Conservation (phyloP, 2,888 invertebrate genomes). For the Ischnura elegans region DNA sequence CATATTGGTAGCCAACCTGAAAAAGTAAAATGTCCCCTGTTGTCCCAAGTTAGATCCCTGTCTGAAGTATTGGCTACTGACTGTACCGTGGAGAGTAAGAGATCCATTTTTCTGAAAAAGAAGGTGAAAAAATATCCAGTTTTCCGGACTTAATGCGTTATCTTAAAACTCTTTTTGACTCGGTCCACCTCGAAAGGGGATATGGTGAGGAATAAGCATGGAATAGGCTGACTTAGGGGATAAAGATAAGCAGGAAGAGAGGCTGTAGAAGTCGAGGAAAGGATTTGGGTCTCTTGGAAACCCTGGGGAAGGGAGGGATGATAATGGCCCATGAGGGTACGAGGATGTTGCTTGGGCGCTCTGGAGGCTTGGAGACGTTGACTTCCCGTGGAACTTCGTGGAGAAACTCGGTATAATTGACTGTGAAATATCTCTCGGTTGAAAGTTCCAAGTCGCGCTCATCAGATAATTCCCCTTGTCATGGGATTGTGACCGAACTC, state of each 20-base stretch:
- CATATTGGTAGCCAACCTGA: too few relatives aligned
- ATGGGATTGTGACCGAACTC: not conserved
- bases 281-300: not conserved
- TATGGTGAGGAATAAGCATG: not conserved
- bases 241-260: not conserved
- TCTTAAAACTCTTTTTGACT: too few relatives aligned
- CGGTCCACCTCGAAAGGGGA: too few relatives aligned
- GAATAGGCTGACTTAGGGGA: not conserved
- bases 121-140: too few relatives aligned
- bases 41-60: too few relatives aligned
- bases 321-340: not conserved
- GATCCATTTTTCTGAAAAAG: too few relatives aligned
- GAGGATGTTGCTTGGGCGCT: not conserved
- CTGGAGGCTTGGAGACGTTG: not conserved
- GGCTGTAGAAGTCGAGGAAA: not conserved
- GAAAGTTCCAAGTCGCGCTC: not conserved
- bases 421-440: constrained; percentile 18
- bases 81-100: too few relatives aligned
- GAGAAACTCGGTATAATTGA: not conserved
- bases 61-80: too few relatives aligned
- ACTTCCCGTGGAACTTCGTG: not conserved
- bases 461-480: not conserved
- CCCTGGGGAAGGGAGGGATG: not conserved
- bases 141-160: too few relatives aligned
- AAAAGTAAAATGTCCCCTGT: too few relatives aligned